Percentiles rank a stretch among this genome's conserved stretches.
These are phyloP conservation scores for Phthorimaea operculella DNA, from an alignment of 1,140 invertebrate genomes.

Conservation along the genomic window DNA sequence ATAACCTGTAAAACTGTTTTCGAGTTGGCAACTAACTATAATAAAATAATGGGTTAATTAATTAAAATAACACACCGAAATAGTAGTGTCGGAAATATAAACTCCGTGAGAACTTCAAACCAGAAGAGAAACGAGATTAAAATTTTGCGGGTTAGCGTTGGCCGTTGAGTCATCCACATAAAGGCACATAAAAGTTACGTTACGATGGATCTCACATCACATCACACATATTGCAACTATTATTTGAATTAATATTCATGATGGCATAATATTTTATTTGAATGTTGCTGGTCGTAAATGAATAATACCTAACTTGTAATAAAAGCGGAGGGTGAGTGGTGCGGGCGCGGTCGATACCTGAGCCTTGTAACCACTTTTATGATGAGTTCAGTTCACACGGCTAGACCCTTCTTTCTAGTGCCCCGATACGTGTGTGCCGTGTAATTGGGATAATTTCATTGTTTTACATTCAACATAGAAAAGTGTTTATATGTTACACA, in stretches of 20 bases:
- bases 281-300: constrained; percentile 12
- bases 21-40: too few species aligned
- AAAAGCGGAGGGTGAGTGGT: constrained; percentile 16
- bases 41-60: too few species aligned
- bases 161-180: not conserved
- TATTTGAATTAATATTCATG: not conserved
- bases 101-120: not conserved
- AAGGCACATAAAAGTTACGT: not conserved
- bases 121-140: not conserved
- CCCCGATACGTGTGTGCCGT: not conserved
- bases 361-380: constrained; percentile 7
- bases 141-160: not conserved
- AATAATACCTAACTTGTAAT: constrained; percentile 18
- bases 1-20: too few species aligned
- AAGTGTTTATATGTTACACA: too few species aligned
- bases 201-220: not conserved
- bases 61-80: too few species aligned
- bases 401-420: constrained; percentile 8
- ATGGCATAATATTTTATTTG: not conserved
- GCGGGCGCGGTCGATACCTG: constrained; percentile 50
- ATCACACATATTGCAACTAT: not conserved
- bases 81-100: too few species aligned
- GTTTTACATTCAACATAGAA: too few species aligned
- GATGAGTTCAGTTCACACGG: constrained; percentile 29
- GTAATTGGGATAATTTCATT: not conserved